Evolutionary conservation across 2,888 invertebrate genomes (phyloP).

Genomic region (Chouioia cunea): DNA sequence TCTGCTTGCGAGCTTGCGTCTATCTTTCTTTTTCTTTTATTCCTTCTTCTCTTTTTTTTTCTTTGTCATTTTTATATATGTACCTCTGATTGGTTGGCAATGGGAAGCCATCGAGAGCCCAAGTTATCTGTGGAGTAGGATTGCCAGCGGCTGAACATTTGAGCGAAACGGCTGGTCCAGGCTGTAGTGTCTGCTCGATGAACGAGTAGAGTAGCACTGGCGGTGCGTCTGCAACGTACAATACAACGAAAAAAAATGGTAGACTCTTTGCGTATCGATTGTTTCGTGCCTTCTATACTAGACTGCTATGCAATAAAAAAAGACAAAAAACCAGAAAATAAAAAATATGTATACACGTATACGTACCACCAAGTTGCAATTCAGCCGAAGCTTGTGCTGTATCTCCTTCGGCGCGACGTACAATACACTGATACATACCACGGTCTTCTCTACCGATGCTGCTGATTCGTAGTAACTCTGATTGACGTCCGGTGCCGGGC

Average conservation of each 20-base stretch:
- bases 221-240: conserved; percentile 78
- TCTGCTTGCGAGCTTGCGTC: background rate
- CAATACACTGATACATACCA: conserved; percentile 84
- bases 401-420: conserved; percentile 78
- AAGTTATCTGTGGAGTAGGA: conserved; percentile 82
- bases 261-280: background rate
- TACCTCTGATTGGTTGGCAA: conserved; percentile 73
- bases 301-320: too few relatives aligned
- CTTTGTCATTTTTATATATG: background rate
- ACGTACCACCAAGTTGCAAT: conserved; percentile 78
- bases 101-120: conserved; percentile 81
- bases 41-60: background rate
- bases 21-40: too few relatives aligned
- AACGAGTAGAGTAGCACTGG: conserved; percentile 82
- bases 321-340: too few relatives aligned
- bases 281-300: too few relatives aligned
- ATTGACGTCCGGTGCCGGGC: conserved; percentile 76
- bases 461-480: conserved; percentile 75
- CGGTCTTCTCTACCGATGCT: conserved; percentile 80
- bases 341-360: too few relatives aligned
- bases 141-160: conserved; percentile 83
- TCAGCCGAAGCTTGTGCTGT: conserved; percentile 83
- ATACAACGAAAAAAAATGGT: conserved; percentile 47
- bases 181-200: conserved; percentile 83
- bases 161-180: conserved; percentile 82